phyloP scores from a whole-genome alignment of 2,113 vertebrate species.

The Prietella phreatophila region DNA sequence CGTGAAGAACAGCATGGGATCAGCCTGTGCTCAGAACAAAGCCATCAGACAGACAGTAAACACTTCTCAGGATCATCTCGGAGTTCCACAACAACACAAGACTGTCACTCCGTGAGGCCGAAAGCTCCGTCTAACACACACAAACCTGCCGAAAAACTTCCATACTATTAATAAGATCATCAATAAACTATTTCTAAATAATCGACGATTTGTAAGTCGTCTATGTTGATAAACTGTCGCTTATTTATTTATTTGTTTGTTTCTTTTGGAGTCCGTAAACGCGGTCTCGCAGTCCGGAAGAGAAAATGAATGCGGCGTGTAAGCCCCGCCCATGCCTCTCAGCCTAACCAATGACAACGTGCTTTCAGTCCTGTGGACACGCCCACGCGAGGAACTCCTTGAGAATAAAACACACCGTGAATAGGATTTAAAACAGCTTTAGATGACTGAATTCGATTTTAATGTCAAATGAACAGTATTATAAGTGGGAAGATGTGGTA shows the following conservation, averaged over 20 bases:
- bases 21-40: conserved; percentile 1
- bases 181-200: no score
- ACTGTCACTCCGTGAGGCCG: neutral
- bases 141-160: neutral
- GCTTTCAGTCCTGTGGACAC: neutral
- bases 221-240: neutral
- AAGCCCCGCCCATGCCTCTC: conserved; percentile 23
- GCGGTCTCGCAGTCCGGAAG: neutral
- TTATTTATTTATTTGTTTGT: no score
- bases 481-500: no score
- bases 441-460: no score
- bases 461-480: no score
- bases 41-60: neutral
- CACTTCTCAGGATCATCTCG: neutral
- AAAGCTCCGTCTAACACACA: neutral
- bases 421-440: neutral
- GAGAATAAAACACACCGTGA: neutral
- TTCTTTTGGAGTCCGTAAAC: neutral
- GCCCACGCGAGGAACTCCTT: neutral
- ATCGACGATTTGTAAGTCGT: neutral
- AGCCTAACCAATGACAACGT: conserved; percentile 22
- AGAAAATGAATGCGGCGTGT: neutral
- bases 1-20: neutral
- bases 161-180: neutral
- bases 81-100: neutral